Conservation (phyloP, 1,140 invertebrate genomes). For the Panagrolaimus sp. region DNA sequence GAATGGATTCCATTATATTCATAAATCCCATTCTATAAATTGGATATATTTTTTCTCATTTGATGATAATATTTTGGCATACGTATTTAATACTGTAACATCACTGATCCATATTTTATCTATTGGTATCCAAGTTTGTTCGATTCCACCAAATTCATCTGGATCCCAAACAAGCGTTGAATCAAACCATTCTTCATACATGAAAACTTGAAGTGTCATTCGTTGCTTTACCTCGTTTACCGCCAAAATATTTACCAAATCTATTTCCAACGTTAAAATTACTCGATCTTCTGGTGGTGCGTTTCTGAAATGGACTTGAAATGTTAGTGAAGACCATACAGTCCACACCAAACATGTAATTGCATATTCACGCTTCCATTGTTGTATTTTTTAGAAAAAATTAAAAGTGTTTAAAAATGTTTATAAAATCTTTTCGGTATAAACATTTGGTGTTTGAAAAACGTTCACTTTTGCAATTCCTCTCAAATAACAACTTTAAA, state of each 20-base stretch:
- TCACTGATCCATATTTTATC: constrained; percentile 53
- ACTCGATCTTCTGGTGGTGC: constrained; percentile 38
- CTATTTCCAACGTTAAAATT: constrained; percentile 29
- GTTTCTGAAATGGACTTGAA: not conserved
- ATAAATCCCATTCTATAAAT: constrained; percentile 32
- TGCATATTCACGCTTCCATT: too few species aligned
- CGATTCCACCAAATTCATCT: constrained; percentile 35
- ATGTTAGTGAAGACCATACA: too few species aligned
- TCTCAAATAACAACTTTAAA: too few species aligned
- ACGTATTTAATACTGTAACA: constrained; percentile 56
- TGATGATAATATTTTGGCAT: constrained; percentile 20
- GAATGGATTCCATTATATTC: constrained; percentile 31
- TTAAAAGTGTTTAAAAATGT: too few species aligned
- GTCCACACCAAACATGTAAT: too few species aligned
- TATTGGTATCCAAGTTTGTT: constrained; percentile 43
- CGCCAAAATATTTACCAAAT: constrained; percentile 38
- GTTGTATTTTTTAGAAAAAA: too few species aligned
- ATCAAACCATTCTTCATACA: constrained; percentile 47
- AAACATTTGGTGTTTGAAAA: too few species aligned
- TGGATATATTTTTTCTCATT: not conserved
- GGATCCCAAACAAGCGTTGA: constrained; percentile 47
- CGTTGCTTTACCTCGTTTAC: constrained; percentile 37
- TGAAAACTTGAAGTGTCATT: constrained; percentile 40
- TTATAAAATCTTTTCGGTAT: too few species aligned
- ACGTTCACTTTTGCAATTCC: too few species aligned